Conservation (phyloP, 1,140 invertebrate species). For the Plectrocnemia conspersa region DNA sequence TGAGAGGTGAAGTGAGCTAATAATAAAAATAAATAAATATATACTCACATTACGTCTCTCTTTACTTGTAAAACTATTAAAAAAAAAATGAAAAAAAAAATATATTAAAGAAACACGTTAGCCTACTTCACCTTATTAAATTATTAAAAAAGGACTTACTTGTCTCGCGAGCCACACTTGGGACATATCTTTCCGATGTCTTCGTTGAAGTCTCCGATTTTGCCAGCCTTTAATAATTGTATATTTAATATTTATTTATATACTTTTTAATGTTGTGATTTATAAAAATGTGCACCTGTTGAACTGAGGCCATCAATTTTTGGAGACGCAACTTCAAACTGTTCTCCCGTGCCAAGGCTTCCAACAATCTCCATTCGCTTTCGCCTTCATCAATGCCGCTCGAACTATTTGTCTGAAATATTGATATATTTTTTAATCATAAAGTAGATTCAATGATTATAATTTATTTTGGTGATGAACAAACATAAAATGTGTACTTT, state of each 20-base stretch:
- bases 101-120: slow-evolving; percentile 5
- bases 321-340: slow-evolving; percentile 28
- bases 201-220: slow-evolving; percentile 8
- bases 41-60: too few relatives aligned
- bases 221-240: slow-evolving; percentile 12
- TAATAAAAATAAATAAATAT: too few relatives aligned
- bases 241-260: too few relatives aligned
- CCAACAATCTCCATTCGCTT: slow-evolving; percentile 30
- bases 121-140: not conserved
- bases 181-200: slow-evolving; percentile 10
- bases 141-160: slow-evolving; percentile 2
- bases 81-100: not conserved
- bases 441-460: too few relatives aligned
- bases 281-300: slow-evolving; percentile 20
- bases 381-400: slow-evolving; percentile 29
- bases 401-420: slow-evolving; percentile 28
- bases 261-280: slow-evolving; percentile 6
- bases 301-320: slow-evolving; percentile 29
- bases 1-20: too few relatives aligned
- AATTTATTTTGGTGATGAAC: too few relatives aligned
- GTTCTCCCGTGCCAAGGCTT: slow-evolving; percentile 31
- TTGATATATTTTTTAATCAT: too few relatives aligned
- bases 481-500: too few relatives aligned
- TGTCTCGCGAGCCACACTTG: slow-evolving; percentile 3
- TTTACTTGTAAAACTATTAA: not conserved